These are phyloP conservation scores for Myiotriccus ornatus DNA, from an alignment of 2,797 vertebrate species.

Conservation along the genomic window DNA sequence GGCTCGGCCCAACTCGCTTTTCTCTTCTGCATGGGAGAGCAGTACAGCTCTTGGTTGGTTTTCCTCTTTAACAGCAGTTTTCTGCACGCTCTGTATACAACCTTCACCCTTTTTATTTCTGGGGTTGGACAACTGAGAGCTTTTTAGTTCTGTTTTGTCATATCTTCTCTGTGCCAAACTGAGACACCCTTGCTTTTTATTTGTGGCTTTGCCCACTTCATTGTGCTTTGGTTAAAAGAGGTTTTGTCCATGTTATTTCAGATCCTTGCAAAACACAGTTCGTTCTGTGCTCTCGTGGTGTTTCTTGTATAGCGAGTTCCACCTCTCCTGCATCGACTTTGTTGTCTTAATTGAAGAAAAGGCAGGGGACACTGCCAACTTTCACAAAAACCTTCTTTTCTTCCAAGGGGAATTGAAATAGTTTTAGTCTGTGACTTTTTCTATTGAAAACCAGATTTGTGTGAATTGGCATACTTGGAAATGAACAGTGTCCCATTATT, in stretches of 20 bases:
- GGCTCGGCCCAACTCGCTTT: rapidly evolving
- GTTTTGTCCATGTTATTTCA: background rate
- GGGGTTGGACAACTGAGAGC: background rate
- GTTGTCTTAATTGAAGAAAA: background rate
- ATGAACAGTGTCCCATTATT: background rate
- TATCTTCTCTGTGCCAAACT: background rate
- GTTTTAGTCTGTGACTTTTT: background rate
- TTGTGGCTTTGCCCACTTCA: background rate
- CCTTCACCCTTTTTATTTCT: background rate
- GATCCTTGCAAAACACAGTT: background rate
- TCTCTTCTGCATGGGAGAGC: background rate
- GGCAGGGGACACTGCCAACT: background rate
- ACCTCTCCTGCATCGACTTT: background rate
- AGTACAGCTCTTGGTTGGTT: background rate
- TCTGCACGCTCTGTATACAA: rapidly evolving
- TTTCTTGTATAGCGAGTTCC: background rate
- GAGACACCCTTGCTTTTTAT: background rate
- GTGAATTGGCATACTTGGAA: background rate
- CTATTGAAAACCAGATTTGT: slow-evolving; percentile 18
- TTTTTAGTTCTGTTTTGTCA: background rate
- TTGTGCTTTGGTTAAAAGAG: background rate
- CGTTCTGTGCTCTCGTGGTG: background rate
- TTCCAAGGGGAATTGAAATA: background rate
- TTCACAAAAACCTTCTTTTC: background rate
- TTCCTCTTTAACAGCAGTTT: background rate